Evolutionary conservation across 53 echinoderm and acorn worm genomes (phyloP).

Genomic region (Astropecten irregularis): DNA sequence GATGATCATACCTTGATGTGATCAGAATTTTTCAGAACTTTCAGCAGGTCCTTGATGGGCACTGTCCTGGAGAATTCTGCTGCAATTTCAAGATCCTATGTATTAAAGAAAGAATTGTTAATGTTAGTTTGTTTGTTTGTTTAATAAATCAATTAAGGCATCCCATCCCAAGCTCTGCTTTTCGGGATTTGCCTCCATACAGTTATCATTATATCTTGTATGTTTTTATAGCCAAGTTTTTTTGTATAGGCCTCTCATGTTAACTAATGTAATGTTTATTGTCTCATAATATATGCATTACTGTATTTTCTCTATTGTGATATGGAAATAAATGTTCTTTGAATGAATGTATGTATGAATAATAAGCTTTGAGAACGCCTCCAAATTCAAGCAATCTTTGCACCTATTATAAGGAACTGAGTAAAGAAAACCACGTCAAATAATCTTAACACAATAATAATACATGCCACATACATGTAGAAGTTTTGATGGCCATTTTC

Average conservation of each 20-base stretch:
- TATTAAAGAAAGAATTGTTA: slow-evolving; percentile 1
- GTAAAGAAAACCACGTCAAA: no score
- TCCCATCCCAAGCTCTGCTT: no score
- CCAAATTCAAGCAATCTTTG: no score
- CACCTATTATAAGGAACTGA: no score
- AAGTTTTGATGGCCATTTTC: no score
- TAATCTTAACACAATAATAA: no score
- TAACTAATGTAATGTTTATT: not conserved
- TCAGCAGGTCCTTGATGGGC: slow-evolving; percentile 61
- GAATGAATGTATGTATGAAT: not conserved
- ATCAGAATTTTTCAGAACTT: slow-evolving; percentile 67
- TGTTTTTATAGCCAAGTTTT: no score
- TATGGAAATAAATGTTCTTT: no score
- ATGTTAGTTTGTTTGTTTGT: not conserved
- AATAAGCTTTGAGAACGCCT: not conserved
- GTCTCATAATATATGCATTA: not conserved
- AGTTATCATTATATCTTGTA: not conserved
- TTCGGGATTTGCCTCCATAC: no score
- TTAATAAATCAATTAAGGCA: no score
- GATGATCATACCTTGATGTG: slow-evolving; percentile 92
- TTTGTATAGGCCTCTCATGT: not conserved
- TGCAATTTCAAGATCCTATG: slow-evolving; percentile 95
- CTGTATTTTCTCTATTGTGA: no score
- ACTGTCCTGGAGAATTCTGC: slow-evolving; percentile 81
- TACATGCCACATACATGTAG: no score